These are phyloP conservation scores for Eupelmus urozonus DNA, from an alignment of 2,888 invertebrate genomes.

Conservation along the genomic window DNA sequence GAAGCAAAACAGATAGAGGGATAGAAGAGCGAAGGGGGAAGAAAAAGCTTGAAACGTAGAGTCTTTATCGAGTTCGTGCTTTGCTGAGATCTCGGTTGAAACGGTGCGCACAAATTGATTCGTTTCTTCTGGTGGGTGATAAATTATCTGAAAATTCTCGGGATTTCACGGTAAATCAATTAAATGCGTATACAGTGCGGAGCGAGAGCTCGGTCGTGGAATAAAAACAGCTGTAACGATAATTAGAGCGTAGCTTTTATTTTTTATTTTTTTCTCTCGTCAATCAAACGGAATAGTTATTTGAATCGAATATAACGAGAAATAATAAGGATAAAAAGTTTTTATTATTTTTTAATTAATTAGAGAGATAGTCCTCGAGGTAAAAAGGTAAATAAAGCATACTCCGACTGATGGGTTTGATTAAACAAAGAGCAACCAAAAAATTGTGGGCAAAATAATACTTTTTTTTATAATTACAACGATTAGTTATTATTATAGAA, in stretches of 20 bases:
- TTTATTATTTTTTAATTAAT: conserved; percentile 41
- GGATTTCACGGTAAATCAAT: conserved; percentile 37
- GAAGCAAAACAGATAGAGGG: background rate
- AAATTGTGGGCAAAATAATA: too few species aligned
- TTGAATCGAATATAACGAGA: conserved; percentile 2
- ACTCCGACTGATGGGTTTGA: background rate
- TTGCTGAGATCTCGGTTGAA: conserved; percentile 1
- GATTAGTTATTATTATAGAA: background rate
- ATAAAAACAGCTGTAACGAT: conserved; percentile 38
- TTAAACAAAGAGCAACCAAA: conserved; percentile 6
- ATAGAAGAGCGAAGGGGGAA: too few species aligned
- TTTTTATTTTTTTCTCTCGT: conserved; percentile 2
- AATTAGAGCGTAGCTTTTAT: conserved; percentile 42
- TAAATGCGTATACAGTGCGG: conserved; percentile 35
- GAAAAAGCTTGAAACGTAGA: background rate
- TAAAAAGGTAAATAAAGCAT: conserved; percentile 2
- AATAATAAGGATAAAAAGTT: conserved; percentile 1
- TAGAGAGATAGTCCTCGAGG: too few species aligned
- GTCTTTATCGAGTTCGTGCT: background rate
- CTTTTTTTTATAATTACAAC: background rate
- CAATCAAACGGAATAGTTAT: conserved; percentile 21
- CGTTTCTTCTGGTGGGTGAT: conserved; percentile 34
- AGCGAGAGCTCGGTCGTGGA: background rate
- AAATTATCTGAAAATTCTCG: conserved; percentile 38
- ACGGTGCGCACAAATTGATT: conserved; percentile 30